Evolutionary conservation across 2,888 invertebrate genomes (phyloP).

Genomic region (Amaurobius ferox): DNA sequence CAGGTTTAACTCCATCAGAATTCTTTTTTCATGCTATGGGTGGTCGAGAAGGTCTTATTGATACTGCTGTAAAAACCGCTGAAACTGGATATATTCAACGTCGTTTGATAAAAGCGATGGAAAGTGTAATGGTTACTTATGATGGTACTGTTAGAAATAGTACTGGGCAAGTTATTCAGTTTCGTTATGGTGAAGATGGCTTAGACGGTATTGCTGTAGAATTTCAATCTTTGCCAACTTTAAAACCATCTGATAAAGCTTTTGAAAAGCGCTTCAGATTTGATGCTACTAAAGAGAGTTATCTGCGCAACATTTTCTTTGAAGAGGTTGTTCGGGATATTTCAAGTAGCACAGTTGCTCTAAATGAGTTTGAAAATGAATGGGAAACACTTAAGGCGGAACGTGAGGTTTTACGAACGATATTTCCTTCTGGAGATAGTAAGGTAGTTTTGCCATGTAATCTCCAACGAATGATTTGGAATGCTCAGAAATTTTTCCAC

Average conservation of each 20-base stretch:
- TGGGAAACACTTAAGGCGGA: constrained; percentile 96
- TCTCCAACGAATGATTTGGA: constrained; percentile 99
- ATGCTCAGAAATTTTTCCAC: constrained; percentile 99
- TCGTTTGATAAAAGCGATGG: constrained; percentile 99
- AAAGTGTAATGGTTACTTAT: constrained; percentile 97
- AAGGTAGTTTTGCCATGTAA: constrained; percentile 99
- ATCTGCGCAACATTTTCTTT: constrained; percentile 83
- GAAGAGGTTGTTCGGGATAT: constrained; percentile 97
- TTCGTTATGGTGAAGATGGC: constrained; percentile 98
- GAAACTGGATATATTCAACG: constrained; percentile 99
- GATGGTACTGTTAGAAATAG: constrained; percentile 99
- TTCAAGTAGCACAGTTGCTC: constrained; percentile 92
- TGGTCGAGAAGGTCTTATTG: constrained; percentile 99
- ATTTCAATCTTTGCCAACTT: constrained; percentile 95
- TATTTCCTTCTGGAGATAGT: constrained; percentile 97
- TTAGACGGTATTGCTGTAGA: constrained; percentile 97
- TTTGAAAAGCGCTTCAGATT: constrained; percentile 98
- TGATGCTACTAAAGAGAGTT: constrained; percentile 94
- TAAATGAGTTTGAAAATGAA: constrained; percentile 94
- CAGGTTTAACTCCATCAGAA: constrained; percentile 98
- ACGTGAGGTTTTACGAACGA: constrained; percentile 88
- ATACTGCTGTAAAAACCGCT: constrained; percentile 99
- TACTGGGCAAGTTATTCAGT: constrained; percentile 94
- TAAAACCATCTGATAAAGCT: constrained; percentile 94
- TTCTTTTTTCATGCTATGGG: constrained; percentile 99